phyloP scores from a whole-genome alignment of 2,113 vertebrate genomes.

The Echinops telfairi region DNA sequence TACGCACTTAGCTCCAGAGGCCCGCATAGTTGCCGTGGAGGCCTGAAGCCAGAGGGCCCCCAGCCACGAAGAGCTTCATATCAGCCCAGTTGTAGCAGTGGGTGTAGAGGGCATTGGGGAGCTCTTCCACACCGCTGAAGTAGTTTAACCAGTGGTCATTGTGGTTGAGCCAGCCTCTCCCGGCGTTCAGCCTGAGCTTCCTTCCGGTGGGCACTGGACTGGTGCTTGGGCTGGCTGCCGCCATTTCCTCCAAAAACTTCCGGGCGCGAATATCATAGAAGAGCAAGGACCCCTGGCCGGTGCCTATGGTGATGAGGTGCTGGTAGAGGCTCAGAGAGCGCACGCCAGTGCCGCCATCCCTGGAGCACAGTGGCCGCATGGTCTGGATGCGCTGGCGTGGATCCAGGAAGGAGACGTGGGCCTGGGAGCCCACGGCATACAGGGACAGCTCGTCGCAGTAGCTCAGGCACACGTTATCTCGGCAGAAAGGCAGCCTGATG shows the following conservation, averaged over 20 bases:
- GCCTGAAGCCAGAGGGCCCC: constrained; percentile 96
- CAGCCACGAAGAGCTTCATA: constrained; percentile 97
- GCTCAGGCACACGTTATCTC: constrained; percentile 96
- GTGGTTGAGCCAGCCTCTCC: constrained; percentile 97
- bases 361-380: constrained; percentile 93
- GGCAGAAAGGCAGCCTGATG: constrained; percentile 95
- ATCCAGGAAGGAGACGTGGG: constrained; percentile 97
- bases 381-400: constrained; percentile 92
- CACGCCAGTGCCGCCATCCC: constrained; percentile 95
- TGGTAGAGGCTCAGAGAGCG: constrained; percentile 97
- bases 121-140: constrained; percentile 93
- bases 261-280: constrained; percentile 97
- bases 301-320: constrained; percentile 96
- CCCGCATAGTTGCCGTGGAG: constrained; percentile 98
- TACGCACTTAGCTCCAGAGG: constrained; percentile 92
- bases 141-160: constrained; percentile 97
- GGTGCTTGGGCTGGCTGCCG: constrained; percentile 80
- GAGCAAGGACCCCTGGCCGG: constrained; percentile 95
- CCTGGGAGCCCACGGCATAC: constrained; percentile 97
- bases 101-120: constrained; percentile 97
- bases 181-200: constrained; percentile 94
- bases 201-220: constrained; percentile 88
- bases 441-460: constrained; percentile 96
- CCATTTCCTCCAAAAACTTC: constrained; percentile 93
- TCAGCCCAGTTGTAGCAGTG: constrained; percentile 99